These are phyloP conservation scores for Danionella dracula DNA, from an alignment of 2,797 vertebrate species.

Conservation along the genomic window DNA sequence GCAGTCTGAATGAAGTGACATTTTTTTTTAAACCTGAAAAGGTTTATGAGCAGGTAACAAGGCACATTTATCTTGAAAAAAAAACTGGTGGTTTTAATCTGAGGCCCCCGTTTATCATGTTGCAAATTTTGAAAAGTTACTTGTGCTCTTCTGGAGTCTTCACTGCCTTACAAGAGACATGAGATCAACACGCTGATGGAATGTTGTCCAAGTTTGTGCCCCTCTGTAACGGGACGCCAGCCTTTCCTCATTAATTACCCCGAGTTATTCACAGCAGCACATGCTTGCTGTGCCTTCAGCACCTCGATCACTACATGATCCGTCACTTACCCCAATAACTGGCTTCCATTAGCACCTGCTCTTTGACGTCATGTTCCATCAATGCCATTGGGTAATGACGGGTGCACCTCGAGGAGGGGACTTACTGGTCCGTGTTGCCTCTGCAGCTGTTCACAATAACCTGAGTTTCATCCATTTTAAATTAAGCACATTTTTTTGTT, in stretches of 20 bases:
- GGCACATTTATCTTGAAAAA: too few species aligned
- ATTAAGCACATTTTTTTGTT: slow-evolving; percentile 53
- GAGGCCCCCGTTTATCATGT: too few species aligned
- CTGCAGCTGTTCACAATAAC: slow-evolving; percentile 56
- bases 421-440: slow-evolving; percentile 12
- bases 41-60: too few species aligned
- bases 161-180: neutral
- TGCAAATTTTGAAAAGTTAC: too few species aligned
- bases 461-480: slow-evolving; percentile 59
- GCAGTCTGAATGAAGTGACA: too few species aligned
- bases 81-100: too few species aligned
- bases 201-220: slow-evolving; percentile 44
- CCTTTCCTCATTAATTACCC: slow-evolving; percentile 62
- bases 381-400: slow-evolving; percentile 55
- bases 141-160: too few species aligned
- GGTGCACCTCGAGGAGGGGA: neutral
- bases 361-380: slow-evolving; percentile 50
- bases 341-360: slow-evolving; percentile 53
- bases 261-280: slow-evolving; percentile 52
- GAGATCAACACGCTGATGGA: slow-evolving; percentile 28
- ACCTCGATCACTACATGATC: slow-evolving; percentile 22
- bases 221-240: slow-evolving; percentile 57
- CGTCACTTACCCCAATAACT: slow-evolving; percentile 56
- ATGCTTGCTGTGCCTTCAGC: slow-evolving; percentile 54
- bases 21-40: too few species aligned